Evolutionary conservation across 2,113 vertebrate species (phyloP), one percentile per base, ranked within the genome.

Genomic region (Felis chaus): DNA sequence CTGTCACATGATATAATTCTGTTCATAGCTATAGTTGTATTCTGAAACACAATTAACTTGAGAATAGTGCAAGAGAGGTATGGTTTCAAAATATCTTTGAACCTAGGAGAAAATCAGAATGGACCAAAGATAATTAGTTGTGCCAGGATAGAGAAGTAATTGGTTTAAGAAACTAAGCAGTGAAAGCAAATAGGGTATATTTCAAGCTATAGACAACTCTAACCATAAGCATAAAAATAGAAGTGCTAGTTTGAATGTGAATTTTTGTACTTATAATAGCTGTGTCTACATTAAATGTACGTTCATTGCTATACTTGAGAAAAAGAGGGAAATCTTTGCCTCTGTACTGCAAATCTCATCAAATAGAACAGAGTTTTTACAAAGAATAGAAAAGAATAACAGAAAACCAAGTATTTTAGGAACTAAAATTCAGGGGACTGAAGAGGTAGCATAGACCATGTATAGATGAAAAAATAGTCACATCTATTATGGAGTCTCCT

Each of bases 61-160:
- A 69, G 39, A 55, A 81, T 39, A 93, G 36, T 36, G 2, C 15
- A 92, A 61, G 33, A 19, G 74, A 14, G 25, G 3, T 76, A 57
- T 50, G 14, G 14, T 95, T 97, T 97, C 33, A 53, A 81, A 91
- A 63, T 91, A 73, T 45, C 41, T 92, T 79, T 89, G 69, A 84
- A 82, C 19, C 29, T 45, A 25, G 18, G 61, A 85, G 50, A 29
- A 92, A 81, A 90, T 36, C n/a, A 23, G 5, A n/a, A 13, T 81
- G 36, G 7, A 31, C 78, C 69, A 92, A 95, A 88, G 7, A 91
- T 39, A 91, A 48, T 68, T 74, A 14, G 14, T 10, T 89, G 48
- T 63, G 11, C 33, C 31, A 61, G 21, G 65, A 90, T 84, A 81
- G 16, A 63, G 50, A 92, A 95, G 23, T 69, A 81, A 78, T 89